Percentiles rank a stretch among this genome's conserved stretches.
phyloP scores from a whole-genome alignment of 2,113 vertebrate species.

The Pedetes capensis region DNA sequence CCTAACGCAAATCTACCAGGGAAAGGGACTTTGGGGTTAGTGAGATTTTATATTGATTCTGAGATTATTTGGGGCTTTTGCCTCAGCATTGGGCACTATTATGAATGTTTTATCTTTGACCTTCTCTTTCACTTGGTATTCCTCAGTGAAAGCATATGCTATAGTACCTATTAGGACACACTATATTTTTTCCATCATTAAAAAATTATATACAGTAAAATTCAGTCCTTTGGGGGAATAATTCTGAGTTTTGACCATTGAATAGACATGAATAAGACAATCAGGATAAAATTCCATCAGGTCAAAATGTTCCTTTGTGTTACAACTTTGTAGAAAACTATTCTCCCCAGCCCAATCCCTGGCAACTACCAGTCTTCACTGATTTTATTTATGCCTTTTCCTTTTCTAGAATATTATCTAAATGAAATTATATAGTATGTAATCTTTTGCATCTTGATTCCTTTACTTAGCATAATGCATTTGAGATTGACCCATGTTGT shows the following conservation, averaged over 20 bases:
- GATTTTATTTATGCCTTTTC: neutral
- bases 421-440: neutral
- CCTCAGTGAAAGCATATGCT: neutral
- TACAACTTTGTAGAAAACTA: neutral
- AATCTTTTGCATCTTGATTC: neutral
- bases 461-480: neutral
- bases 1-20: neutral
- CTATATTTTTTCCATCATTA: neutral
- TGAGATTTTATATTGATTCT: conserved; percentile 1
- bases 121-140: neutral
- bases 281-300: neutral
- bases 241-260: conserved; percentile 1
- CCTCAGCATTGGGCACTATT: neutral
- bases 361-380: neutral
- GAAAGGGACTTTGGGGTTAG: neutral
- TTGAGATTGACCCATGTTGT: neutral
- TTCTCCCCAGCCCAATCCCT: neutral
- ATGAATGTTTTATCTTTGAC: neutral
- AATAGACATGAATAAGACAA: neutral
- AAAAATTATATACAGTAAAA: neutral
- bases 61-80: neutral
- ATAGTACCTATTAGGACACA: neutral
- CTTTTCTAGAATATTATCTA: neutral
- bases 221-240: neutral
- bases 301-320: neutral